Percentiles rank a stretch among this genome's conserved stretches.
Evolutionary conservation across 2,113 vertebrate genomes (phyloP).

Genomic region (Odontophorus gujanensis): DNA sequence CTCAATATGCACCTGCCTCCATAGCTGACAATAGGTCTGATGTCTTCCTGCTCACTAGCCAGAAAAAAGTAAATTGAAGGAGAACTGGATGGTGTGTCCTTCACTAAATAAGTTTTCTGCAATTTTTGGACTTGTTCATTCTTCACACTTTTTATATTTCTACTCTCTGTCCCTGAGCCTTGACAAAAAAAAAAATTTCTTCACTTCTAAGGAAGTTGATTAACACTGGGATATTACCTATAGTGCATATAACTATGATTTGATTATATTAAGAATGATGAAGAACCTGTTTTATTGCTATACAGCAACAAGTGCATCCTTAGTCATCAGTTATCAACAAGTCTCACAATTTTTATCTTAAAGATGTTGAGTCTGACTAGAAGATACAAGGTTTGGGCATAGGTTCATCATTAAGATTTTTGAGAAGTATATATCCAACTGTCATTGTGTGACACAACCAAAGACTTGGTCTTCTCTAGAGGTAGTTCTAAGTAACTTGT

Average conservation of each 20-base stretch:
- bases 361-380: background rate
- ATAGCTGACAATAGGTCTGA: background rate
- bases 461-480: background rate
- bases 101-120: fast-evolving
- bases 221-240: background rate
- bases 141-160: background rate
- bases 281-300: background rate
- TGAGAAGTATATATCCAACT: background rate
- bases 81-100: background rate
- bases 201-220: background rate
- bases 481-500: background rate
- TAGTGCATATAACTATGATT: background rate
- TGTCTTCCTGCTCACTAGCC: background rate
- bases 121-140: background rate
- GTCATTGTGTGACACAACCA: background rate
- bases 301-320: background rate
- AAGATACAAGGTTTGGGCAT: background rate
- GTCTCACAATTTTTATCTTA: background rate
- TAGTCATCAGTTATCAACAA: background rate
- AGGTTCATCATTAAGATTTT: background rate
- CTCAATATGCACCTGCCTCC: background rate
- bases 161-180: background rate
- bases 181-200: background rate
- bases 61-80: background rate
- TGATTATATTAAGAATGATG: background rate